phyloP scores from a whole-genome alignment of 1,140 invertebrate genomes.

The Drosophila albomicans region DNA sequence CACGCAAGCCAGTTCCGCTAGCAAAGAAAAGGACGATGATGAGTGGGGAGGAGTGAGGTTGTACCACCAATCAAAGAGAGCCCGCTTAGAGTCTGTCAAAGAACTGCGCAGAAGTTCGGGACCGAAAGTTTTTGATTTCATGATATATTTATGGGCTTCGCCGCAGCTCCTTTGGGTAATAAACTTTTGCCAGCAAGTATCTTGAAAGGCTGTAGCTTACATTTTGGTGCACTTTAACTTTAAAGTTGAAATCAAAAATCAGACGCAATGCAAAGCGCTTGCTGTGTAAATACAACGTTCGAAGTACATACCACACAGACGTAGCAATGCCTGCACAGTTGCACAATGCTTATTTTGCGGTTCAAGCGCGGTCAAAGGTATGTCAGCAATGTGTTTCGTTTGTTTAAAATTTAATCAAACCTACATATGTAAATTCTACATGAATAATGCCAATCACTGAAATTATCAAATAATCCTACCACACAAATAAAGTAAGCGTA shows the following conservation, averaged over 20 bases:
- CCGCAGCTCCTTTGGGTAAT: constrained; percentile 77
- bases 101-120: constrained; percentile 62
- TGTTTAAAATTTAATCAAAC: background rate
- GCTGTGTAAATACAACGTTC: constrained; percentile 1
- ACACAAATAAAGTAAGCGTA: background rate
- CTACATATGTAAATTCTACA: background rate
- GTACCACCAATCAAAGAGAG: constrained; percentile 64
- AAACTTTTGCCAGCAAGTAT: constrained; percentile 59
- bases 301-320: background rate
- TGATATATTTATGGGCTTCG: constrained; percentile 80
- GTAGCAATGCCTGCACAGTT: background rate
- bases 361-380: constrained; percentile 10
- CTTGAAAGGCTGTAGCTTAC: constrained; percentile 40
- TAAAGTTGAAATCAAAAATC: constrained; percentile 44
- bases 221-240: constrained; percentile 29
- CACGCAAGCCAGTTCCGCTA: constrained; percentile 57
- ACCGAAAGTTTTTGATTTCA: constrained; percentile 80
- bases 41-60: background rate
- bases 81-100: constrained; percentile 30
- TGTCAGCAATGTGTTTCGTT: background rate
- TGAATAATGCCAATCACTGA: constrained; percentile 44
- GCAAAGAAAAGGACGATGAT: background rate
- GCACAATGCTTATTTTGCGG: constrained; percentile 11
- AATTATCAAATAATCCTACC: constrained; percentile 61
- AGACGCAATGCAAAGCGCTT: constrained; percentile 8